These are phyloP conservation scores for Macrosiphum euphorbiae DNA, from an alignment of 2,888 invertebrate species.

Conservation along the genomic window DNA sequence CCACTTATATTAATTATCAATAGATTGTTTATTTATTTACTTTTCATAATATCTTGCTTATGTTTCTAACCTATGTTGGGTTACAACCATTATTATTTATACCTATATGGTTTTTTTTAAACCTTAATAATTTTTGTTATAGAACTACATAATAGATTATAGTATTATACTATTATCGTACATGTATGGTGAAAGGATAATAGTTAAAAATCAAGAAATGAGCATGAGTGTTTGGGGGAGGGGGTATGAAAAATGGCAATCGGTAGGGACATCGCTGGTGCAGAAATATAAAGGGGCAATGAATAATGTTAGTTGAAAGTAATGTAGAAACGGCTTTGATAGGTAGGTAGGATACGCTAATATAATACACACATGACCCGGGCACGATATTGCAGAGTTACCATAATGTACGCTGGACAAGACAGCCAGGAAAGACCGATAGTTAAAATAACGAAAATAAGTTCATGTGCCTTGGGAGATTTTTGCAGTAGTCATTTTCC, in stretches of 20 bases:
- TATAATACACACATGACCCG: not conserved
- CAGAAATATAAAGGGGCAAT: slow-evolving; percentile 20
- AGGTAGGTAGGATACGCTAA: not conserved
- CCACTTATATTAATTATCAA: not conserved
- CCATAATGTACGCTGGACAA: not conserved
- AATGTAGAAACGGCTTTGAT: not conserved
- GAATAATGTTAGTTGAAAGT: slow-evolving; percentile 35
- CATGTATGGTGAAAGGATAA: not conserved
- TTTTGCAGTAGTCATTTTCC: no score
- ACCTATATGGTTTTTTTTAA: not conserved
- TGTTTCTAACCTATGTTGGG: not conserved
- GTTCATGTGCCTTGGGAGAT: not conserved
- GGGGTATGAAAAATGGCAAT: not conserved
- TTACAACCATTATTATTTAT: not conserved
- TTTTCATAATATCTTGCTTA: not conserved
- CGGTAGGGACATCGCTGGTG: not conserved
- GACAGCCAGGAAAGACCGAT: not conserved
- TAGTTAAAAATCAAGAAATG: no score
- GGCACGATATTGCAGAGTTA: not conserved
- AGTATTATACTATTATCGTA: no score
- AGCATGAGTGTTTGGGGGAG: no score
- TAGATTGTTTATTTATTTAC: not conserved
- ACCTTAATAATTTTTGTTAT: not conserved
- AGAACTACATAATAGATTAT: not conserved
- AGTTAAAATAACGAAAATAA: slow-evolving; percentile 24